These are phyloP conservation scores for Danio albolineatus DNA, from an alignment of 2,797 vertebrate species.

Conservation along the genomic window DNA sequence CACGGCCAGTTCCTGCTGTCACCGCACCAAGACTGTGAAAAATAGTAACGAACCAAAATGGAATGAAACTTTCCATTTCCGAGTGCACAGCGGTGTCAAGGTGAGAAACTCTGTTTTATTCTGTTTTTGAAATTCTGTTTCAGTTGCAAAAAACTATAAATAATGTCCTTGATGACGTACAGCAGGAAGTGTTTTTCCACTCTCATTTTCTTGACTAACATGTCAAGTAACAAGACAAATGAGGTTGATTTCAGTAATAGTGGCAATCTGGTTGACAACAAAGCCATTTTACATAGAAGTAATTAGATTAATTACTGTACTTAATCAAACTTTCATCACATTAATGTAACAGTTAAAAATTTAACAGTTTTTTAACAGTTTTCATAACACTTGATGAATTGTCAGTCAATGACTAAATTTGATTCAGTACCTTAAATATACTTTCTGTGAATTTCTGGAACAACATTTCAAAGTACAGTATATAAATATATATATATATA, in stretches of 20 bases:
- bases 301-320: neutral
- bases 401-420: neutral
- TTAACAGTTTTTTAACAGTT: too few relatives aligned
- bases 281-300: neutral
- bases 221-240: too few relatives aligned
- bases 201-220: neutral
- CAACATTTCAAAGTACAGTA: too few relatives aligned
- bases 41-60: constrained; percentile 80
- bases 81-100: constrained; percentile 80
- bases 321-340: neutral
- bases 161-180: too few relatives aligned
- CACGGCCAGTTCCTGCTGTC: constrained; percentile 74
- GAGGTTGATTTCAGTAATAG: neutral
- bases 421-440: neutral
- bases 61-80: constrained; percentile 87
- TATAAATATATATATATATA: too few relatives aligned
- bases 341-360: neutral
- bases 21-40: constrained; percentile 76
- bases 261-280: neutral
- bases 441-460: too few relatives aligned
- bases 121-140: too few relatives aligned
- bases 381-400: neutral
- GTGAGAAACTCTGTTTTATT: constrained; percentile 66
- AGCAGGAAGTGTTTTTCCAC: neutral
- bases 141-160: neutral